These are phyloP conservation scores for Neopipo cinnamomea DNA, from an alignment of 2,113 vertebrate genomes.

Conservation along the genomic window DNA sequence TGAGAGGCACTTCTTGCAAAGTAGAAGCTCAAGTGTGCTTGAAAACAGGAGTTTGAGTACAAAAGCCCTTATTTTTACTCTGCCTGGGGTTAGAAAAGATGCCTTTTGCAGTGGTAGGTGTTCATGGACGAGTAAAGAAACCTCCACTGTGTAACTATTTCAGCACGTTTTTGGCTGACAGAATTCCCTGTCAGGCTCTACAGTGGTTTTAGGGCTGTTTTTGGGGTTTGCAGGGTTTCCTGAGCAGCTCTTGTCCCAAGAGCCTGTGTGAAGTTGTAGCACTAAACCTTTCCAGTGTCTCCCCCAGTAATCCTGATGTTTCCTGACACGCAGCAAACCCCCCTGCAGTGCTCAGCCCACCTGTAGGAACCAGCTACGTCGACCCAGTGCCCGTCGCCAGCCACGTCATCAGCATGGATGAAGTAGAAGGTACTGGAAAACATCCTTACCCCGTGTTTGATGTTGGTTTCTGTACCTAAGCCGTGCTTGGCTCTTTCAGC, in stretches of 20 bases:
- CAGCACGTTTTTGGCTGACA: background rate
- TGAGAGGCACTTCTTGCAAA: background rate
- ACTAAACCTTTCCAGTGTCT: background rate
- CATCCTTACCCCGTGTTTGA: rapidly evolving
- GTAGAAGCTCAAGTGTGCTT: background rate
- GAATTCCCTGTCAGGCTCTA: background rate
- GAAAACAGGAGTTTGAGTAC: background rate
- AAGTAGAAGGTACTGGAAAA: conserved; percentile 80
- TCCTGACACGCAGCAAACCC: background rate
- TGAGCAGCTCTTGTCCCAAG: background rate
- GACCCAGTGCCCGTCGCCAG: conserved; percentile 72
- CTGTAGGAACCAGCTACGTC: conserved; percentile 43
- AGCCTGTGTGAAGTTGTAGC: background rate
- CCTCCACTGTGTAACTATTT: too few species aligned
- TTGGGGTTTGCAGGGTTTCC: background rate
- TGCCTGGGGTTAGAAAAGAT: background rate
- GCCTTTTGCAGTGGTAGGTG: rapidly evolving
- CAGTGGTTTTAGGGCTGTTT: background rate
- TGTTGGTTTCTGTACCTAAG: rapidly evolving
- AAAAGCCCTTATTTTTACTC: background rate
- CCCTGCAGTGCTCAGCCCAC: background rate
- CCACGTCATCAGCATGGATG: conserved; percentile 73
- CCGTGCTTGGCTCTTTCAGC: too few species aligned
- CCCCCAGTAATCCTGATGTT: background rate
- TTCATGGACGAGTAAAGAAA: rapidly evolving